A percentile compares a stretch with the other conserved stretches of the same genome.
Conservation (phyloP, 2,888 invertebrate genomes). For the Brachyopa scutellaris region DNA sequence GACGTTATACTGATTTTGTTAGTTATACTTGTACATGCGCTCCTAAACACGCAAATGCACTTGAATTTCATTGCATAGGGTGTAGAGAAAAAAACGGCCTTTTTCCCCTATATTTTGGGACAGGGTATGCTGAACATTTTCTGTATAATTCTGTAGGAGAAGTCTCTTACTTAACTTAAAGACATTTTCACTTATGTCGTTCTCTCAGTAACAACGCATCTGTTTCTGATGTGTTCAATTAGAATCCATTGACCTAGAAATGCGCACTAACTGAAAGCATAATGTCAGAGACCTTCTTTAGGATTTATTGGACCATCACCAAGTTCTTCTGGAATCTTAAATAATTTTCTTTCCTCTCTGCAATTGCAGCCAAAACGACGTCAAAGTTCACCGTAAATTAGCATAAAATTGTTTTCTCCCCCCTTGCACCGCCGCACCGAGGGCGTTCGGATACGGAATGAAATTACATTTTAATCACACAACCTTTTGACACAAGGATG, state of each 20-base stretch:
- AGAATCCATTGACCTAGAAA: not conserved
- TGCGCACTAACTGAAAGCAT: not conserved
- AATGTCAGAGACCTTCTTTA: not conserved
- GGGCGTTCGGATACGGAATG: constrained; percentile 7
- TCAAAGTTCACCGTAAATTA: constrained; percentile 18
- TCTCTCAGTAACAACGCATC: no score
- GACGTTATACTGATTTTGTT: no score
- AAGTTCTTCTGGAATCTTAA: not conserved
- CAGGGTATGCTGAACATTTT: no score
- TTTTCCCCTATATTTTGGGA: no score
- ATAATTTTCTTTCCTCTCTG: not conserved
- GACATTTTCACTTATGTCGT: no score
- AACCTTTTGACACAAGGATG: constrained; percentile 39
- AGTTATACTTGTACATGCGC: no score
- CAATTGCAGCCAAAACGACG: not conserved
- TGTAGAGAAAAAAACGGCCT: no score
- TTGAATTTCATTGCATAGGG: no score
- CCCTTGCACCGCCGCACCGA: not conserved
- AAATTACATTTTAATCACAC: constrained; percentile 50
- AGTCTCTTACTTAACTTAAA: no score
- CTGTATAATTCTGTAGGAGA: no score
- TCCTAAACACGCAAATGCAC: no score
- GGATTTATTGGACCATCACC: not conserved
- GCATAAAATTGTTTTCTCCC: constrained; percentile 12
- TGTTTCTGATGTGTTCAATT: not conserved